phyloP scores from a whole-genome alignment of 2,113 vertebrate species.

The Dendrocopos noguchii region DNA sequence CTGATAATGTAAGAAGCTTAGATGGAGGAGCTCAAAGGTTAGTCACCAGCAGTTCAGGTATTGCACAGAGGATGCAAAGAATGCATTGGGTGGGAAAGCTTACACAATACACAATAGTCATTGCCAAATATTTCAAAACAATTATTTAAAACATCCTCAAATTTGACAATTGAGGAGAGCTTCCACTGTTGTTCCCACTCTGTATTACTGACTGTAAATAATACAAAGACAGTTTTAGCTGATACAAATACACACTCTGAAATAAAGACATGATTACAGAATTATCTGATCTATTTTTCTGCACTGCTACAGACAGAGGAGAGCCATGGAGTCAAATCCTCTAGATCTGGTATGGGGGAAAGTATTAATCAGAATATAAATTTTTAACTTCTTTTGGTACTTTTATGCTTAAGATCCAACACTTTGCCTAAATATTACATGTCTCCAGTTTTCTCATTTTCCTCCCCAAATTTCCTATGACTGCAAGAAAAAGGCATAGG shows the following conservation, averaged over 20 bases:
- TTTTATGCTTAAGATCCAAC: background rate
- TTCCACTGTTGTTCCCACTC: background rate
- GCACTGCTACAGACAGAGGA: background rate
- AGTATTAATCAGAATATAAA: background rate
- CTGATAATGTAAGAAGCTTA: constrained; percentile 55
- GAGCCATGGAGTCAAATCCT: background rate
- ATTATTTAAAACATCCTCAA: background rate
- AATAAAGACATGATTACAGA: background rate
- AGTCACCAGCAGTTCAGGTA: constrained; percentile 67
- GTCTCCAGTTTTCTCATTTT: background rate
- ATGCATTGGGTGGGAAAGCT: background rate
- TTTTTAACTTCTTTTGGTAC: background rate
- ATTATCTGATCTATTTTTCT: background rate
- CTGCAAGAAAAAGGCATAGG: background rate
- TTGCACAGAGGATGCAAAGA: background rate
- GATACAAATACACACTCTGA: background rate
- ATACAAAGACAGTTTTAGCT: background rate
- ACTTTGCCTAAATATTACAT: background rate
- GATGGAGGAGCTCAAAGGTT: constrained; percentile 54
- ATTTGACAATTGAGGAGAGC: background rate
- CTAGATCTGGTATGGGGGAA: background rate
- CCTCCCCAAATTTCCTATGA: background rate
- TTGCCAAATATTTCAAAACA: background rate
- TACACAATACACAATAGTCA: background rate
- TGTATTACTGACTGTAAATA: background rate